Evolutionary conservation across 2,113 vertebrate genomes (phyloP).

Genomic region (Osmerus mordax): DNA sequence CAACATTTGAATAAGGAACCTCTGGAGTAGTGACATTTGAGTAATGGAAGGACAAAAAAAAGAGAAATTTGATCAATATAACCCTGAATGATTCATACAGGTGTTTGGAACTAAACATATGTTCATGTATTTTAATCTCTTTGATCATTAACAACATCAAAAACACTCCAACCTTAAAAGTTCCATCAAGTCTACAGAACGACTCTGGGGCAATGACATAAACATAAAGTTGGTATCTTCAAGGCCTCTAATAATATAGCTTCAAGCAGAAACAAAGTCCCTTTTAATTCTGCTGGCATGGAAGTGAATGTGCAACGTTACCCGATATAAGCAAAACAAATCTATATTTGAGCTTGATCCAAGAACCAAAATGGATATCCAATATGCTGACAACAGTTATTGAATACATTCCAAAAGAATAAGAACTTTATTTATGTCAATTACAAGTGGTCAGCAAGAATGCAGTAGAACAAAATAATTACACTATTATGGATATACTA

Average conservation of each 20-base stretch:
- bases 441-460: background rate
- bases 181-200: background rate
- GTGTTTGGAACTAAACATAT: constrained; percentile 7
- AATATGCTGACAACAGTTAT: background rate
- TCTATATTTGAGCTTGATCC: background rate
- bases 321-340: background rate
- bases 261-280: background rate
- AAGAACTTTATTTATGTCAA: background rate
- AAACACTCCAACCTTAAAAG: background rate
- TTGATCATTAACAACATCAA: constrained; percentile 15
- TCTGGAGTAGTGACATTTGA: too few species aligned
- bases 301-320: background rate
- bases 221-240: constrained; percentile 10
- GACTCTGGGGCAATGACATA: constrained; percentile 16
- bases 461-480: too few species aligned
- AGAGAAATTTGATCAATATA: constrained; percentile 19
- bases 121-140: constrained; percentile 12
- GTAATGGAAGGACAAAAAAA: too few species aligned
- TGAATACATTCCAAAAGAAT: background rate
- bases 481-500: too few species aligned
- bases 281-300: background rate
- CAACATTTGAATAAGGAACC: too few species aligned
- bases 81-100: constrained; percentile 15
- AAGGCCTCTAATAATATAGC: background rate
- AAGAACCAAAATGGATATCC: background rate